These are phyloP conservation scores for Hirtodrosophila confusa DNA, from an alignment of 2,888 invertebrate species.

Conservation along the genomic window DNA sequence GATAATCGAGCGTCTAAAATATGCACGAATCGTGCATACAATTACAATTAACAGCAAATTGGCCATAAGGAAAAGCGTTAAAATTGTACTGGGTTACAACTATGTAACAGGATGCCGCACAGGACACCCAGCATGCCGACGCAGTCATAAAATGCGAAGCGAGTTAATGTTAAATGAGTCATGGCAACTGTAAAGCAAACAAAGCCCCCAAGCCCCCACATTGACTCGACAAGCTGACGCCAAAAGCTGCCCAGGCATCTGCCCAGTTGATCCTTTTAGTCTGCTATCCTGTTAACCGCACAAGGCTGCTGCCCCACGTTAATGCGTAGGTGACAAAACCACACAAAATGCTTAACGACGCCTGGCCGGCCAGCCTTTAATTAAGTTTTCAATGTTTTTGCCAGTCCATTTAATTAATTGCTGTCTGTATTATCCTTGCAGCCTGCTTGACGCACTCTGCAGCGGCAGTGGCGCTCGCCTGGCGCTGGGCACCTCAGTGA, in stretches of 20 bases:
- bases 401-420: slow-evolving; percentile 25
- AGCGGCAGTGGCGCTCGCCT: slow-evolving; percentile 83
- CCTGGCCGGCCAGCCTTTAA: slow-evolving; percentile 17
- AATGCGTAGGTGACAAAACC: slow-evolving; percentile 32
- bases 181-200: slow-evolving; percentile 46
- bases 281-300: slow-evolving; percentile 42
- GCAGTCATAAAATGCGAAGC: slow-evolving; percentile 36
- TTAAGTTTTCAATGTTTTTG: slow-evolving; percentile 41
- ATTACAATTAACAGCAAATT: slow-evolving; percentile 63
- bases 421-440: slow-evolving; percentile 40
- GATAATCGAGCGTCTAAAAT: slow-evolving; percentile 64
- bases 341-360: slow-evolving; percentile 2
- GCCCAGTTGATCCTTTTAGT: neutral
- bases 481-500: slow-evolving; percentile 82
- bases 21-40: slow-evolving; percentile 57
- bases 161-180: slow-evolving; percentile 66
- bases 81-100: slow-evolving; percentile 23
- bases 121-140: slow-evolving; percentile 16
- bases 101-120: slow-evolving; percentile 47
- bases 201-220: slow-evolving; percentile 13
- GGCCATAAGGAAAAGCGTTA: slow-evolving; percentile 26
- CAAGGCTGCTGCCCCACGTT: slow-evolving; percentile 14
- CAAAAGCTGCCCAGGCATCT: slow-evolving; percentile 28
- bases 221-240: slow-evolving; percentile 45
- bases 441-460: slow-evolving; percentile 81